Conservation (phyloP, 2,797 vertebrate genomes). For the Rhinatrema bivittatum region DNA sequence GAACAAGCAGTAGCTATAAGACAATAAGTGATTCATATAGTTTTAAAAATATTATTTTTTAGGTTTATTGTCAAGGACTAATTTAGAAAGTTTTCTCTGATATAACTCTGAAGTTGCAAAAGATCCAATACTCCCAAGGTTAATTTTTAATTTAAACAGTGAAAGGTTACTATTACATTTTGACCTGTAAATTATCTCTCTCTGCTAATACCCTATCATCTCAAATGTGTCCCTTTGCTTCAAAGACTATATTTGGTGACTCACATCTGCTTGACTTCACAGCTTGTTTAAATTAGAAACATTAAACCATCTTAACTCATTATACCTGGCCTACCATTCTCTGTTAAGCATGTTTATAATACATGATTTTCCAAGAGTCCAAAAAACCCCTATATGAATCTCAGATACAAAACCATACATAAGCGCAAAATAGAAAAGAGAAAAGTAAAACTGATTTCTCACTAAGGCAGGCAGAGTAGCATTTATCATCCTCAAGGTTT, state of each 20-base stretch:
- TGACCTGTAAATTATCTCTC: constrained; percentile 79
- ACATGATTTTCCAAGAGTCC: no score
- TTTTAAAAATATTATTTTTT: constrained; percentile 1
- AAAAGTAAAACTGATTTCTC: no score
- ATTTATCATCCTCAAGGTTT: no score
- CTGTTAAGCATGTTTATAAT: not conserved
- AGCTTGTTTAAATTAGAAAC: constrained; percentile 52
- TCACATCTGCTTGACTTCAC: constrained; percentile 71
- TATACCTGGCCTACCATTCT: constrained; percentile 46
- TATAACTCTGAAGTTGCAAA: constrained; percentile 46
- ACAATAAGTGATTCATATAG: not conserved
- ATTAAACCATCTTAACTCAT: no score
- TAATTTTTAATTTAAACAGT: constrained; percentile 77
- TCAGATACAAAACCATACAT: no score
- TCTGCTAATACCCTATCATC: constrained; percentile 70
- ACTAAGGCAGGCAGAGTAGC: no score
- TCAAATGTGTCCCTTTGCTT: constrained; percentile 61
- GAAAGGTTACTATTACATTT: constrained; percentile 71
- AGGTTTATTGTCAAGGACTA: constrained; percentile 8
- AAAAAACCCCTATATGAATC: no score
- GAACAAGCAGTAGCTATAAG: no score
- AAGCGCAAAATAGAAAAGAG: no score
- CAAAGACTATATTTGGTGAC: constrained; percentile 68
- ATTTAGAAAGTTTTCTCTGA: constrained; percentile 20
- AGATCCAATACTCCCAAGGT: constrained; percentile 59